Evolutionary conservation across 2,888 invertebrate genomes (phyloP).

Genomic region (Caenorhabditis afra): DNA sequence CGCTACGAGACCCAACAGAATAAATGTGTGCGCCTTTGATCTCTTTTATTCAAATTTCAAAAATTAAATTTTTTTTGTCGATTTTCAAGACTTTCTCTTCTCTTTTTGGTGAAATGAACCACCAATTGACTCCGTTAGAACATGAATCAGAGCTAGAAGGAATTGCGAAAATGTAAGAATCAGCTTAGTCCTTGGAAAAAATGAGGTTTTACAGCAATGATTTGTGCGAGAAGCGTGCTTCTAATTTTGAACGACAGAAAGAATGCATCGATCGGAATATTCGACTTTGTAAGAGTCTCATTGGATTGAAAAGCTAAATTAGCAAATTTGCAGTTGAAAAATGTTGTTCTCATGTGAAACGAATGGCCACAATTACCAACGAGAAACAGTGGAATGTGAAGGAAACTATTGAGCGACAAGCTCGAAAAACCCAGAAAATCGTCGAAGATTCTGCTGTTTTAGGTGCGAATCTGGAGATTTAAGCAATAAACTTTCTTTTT

Average conservation of each 20-base stretch:
- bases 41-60: not conserved
- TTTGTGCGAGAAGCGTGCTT: constrained; percentile 13
- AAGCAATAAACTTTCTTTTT: not conserved
- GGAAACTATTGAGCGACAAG: constrained; percentile 3
- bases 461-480: not conserved
- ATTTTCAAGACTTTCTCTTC: not conserved
- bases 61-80: not conserved
- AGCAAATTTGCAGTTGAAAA: constrained; percentile 11
- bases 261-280: not conserved
- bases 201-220: constrained; percentile 26
- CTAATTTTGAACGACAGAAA: constrained; percentile 9
- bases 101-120: constrained; percentile 1
- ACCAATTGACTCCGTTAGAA: constrained; percentile 11
- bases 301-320: not conserved
- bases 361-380: constrained; percentile 6
- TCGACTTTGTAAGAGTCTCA: constrained; percentile 3
- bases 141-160: constrained; percentile 11
- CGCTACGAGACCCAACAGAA: constrained; percentile 3
- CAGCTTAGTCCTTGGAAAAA: not conserved
- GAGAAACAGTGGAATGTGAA: constrained; percentile 1
- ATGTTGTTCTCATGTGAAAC: constrained; percentile 21
- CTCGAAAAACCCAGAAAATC: not conserved
- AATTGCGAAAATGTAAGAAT: constrained; percentile 19
- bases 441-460: not conserved
- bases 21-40: constrained; percentile 1